Evolutionary conservation across 2,113 vertebrate genomes (phyloP).

Genomic region (Piprites chloris): DNA sequence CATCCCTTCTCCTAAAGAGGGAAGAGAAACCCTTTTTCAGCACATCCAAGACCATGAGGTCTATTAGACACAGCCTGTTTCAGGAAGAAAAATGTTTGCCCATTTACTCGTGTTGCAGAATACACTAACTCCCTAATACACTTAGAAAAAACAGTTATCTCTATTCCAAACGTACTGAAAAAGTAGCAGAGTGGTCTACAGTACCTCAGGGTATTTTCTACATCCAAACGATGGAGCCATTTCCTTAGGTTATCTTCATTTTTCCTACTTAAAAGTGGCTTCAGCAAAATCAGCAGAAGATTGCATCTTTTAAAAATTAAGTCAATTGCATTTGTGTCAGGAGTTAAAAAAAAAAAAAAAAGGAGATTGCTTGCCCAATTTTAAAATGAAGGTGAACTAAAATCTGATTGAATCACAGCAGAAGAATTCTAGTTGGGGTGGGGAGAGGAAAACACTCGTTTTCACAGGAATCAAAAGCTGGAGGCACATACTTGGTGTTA

Average conservation of each 20-base stretch:
- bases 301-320: background rate
- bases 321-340: background rate
- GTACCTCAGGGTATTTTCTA: background rate
- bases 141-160: background rate
- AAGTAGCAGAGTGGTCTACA: background rate
- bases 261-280: background rate
- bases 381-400: background rate
- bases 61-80: background rate
- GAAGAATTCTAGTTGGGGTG: background rate
- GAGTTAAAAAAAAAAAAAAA: background rate
- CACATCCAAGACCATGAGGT: background rate
- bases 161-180: background rate
- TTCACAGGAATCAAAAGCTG: conserved; percentile 18
- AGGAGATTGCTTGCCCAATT: background rate
- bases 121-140: background rate
- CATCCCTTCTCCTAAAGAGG: background rate
- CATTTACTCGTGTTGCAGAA: background rate
- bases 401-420: background rate
- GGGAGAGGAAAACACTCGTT: background rate
- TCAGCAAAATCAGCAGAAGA: background rate
- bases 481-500: conserved; percentile 34
- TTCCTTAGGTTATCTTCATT: background rate
- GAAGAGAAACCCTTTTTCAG: background rate
- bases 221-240: background rate
- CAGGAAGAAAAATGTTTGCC: background rate